Evolutionary conservation across 2,888 invertebrate species (phyloP).

Genomic region (Boloria selene): DNA sequence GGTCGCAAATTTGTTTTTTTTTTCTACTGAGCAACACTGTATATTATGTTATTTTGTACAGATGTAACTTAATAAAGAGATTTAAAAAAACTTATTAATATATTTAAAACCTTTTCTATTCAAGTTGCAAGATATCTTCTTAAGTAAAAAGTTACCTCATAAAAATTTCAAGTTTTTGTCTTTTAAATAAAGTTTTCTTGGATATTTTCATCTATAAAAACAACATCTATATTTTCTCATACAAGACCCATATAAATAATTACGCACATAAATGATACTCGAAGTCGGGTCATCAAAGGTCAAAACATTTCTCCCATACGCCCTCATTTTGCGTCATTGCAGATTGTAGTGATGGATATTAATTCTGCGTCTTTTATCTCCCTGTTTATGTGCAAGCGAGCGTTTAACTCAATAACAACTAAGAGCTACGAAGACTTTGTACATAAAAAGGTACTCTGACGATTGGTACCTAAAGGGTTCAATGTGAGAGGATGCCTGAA

Average conservation of each 20-base stretch:
- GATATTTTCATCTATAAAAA: no score
- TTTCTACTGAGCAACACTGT: no score
- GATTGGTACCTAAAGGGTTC: constrained; percentile 12
- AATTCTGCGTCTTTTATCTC: constrained; percentile 64
- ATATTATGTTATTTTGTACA: no score
- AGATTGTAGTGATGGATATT: constrained; percentile 68
- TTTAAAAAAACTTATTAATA: no score
- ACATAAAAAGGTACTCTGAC: constrained; percentile 1
- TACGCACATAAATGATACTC: not conserved
- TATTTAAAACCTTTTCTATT: no score
- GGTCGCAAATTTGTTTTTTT: no score
- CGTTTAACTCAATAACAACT: constrained; percentile 73
- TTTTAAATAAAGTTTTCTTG: no score
- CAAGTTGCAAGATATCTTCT: no score
- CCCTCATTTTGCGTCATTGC: constrained; percentile 55
- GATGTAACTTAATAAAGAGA: no score
- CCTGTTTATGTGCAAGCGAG: constrained; percentile 69
- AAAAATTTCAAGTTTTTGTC: no score
- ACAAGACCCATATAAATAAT: not conserved
- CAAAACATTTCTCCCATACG: constrained; percentile 23
- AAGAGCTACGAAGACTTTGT: constrained; percentile 28
- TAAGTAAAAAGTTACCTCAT: no score
- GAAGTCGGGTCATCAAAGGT: constrained; percentile 29
- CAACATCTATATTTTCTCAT: no score
- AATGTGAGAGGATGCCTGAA: not conserved